phyloP scores from a whole-genome alignment of 2,888 invertebrate genomes.

The Thecophora atra region DNA sequence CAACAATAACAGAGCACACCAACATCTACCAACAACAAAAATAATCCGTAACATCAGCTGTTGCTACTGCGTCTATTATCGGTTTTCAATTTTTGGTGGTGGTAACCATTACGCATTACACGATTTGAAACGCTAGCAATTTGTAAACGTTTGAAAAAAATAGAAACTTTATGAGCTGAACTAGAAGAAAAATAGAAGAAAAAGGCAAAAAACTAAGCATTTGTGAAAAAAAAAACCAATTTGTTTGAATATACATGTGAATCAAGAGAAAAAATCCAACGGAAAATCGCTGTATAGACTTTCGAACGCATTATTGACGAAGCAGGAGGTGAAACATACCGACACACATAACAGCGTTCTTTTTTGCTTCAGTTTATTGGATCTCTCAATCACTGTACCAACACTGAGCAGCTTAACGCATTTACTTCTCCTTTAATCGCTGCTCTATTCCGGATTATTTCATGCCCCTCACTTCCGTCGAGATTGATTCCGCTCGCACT shows the following conservation, averaged over 20 bases:
- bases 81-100: conserved; percentile 25
- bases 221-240: conserved; percentile 12
- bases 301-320: conserved; percentile 11
- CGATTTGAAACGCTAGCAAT: conserved; percentile 6
- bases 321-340: neutral
- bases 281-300: neutral
- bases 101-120: conserved; percentile 37
- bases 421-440: conserved; percentile 25
- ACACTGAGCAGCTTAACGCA: conserved; percentile 17
- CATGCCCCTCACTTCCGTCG: conserved; percentile 8
- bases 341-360: conserved; percentile 19
- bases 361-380: neutral
- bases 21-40: conserved; percentile 37
- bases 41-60: conserved; percentile 21
- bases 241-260: neutral
- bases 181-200: neutral
- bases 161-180: too few species aligned
- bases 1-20: conserved; percentile 8
- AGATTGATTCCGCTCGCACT: conserved; percentile 17
- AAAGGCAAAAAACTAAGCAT: neutral
- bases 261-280: neutral
- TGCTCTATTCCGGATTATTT: conserved; percentile 13
- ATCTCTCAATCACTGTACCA: conserved; percentile 1
- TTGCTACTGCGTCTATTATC: conserved; percentile 35
- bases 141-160: conserved; percentile 12